phyloP scores from a whole-genome alignment of 1,140 invertebrate genomes.

The Aphaenogaster floridana region DNA sequence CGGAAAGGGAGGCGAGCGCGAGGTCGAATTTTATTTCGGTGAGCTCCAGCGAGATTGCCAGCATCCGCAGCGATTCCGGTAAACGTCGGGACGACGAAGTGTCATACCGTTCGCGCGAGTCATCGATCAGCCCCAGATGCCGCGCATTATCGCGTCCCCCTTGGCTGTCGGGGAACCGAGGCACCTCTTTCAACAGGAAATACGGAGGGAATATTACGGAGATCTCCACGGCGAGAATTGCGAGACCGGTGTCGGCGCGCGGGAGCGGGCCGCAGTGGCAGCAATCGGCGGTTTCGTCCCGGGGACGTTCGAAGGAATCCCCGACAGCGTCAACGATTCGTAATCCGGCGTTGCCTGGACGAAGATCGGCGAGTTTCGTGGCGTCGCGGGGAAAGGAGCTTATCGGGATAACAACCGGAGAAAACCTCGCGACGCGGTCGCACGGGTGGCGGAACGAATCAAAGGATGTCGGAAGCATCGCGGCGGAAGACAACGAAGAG shows the following conservation, averaged over 20 bases:
- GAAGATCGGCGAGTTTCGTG: constrained; percentile 24
- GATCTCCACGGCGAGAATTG: not conserved
- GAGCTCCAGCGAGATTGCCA: constrained; percentile 75
- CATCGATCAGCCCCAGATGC: constrained; percentile 45
- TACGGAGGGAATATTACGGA: not conserved
- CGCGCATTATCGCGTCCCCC: constrained; percentile 5
- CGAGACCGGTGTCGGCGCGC: not conserved
- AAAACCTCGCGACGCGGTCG: not conserved
- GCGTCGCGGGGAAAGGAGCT: not conserved
- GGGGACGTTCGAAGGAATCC: not conserved
- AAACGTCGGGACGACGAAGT: constrained; percentile 40
- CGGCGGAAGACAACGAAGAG: not conserved
- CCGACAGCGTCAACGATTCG: not conserved
- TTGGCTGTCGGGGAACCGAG: constrained; percentile 43
- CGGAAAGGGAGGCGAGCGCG: constrained; percentile 13
- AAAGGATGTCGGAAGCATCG: not conserved
- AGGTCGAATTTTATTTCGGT: constrained; percentile 69
- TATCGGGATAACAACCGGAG: not conserved
- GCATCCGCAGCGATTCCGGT: constrained; percentile 68
- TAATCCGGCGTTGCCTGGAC: constrained; percentile 6
- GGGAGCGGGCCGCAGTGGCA: not conserved
- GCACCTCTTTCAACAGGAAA: constrained; percentile 63
- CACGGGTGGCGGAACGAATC: not conserved
- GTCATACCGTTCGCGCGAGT: constrained; percentile 54
- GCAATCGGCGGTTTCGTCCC: not conserved